Percentiles rank a stretch among this genome's conserved stretches.
Evolutionary conservation across 2,113 vertebrate genomes (phyloP).

Genomic region (Tapirus terrestris): DNA sequence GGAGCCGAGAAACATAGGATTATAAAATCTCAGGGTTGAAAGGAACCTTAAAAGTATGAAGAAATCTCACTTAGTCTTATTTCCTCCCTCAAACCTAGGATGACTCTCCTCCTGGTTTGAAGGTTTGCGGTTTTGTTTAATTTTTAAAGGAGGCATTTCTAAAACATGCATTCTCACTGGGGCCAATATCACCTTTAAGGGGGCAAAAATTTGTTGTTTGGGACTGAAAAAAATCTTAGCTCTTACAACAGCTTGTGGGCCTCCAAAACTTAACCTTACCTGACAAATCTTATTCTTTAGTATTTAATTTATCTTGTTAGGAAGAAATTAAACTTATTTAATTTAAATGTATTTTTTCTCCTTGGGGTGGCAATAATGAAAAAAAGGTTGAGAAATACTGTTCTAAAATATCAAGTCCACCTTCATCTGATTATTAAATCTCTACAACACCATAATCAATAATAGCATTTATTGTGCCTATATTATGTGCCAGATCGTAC

Average conservation of each 20-base stretch:
- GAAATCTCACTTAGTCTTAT: neutral
- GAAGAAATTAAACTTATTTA: neutral
- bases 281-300: neutral
- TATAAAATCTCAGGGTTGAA: neutral
- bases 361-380: neutral
- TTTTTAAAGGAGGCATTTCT: neutral
- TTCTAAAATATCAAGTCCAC: neutral
- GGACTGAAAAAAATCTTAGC: neutral
- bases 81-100: neutral
- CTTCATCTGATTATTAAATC: neutral
- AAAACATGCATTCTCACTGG: neutral
- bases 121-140: neutral
- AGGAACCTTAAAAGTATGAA: neutral
- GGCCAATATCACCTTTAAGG: neutral
- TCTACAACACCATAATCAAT: neutral
- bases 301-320: neutral
- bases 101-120: neutral
- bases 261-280: neutral
- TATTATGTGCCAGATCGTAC: neutral
- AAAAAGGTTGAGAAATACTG: neutral
- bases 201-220: neutral
- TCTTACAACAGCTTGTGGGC: neutral
- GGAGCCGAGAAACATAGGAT: neutral
- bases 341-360: neutral
- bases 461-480: neutral